Percentiles rank a stretch among this genome's conserved stretches.
Conservation (phyloP, 2,113 vertebrate species). For the Bolborhynchus lineola region DNA sequence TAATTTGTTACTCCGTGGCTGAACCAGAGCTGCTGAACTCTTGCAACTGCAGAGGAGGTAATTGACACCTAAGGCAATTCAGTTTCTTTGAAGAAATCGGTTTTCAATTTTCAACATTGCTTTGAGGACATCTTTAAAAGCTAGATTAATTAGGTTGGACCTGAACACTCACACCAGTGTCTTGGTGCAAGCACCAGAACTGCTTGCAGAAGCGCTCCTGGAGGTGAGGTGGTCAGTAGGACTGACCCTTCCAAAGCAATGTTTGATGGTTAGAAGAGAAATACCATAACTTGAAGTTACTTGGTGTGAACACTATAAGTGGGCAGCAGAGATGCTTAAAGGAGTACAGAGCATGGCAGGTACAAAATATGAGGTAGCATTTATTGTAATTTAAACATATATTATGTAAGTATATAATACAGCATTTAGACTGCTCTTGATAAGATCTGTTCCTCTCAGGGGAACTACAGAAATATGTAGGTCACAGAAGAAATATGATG, state of each 20-base stretch:
- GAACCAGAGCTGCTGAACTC: background rate
- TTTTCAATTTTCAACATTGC: background rate
- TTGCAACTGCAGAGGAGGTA: background rate
- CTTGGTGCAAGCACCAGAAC: background rate
- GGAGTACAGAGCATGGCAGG: background rate
- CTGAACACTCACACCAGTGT: background rate
- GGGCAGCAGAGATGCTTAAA: background rate
- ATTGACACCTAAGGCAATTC: background rate
- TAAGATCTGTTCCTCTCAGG: background rate
- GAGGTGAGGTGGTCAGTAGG: background rate
- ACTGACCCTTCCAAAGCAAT: background rate
- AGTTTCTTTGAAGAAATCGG: background rate
- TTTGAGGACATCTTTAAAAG: background rate
- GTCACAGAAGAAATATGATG: background rate
- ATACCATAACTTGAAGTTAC: background rate
- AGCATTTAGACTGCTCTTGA: background rate
- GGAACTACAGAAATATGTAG: background rate
- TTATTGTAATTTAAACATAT: background rate
- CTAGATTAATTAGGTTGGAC: background rate
- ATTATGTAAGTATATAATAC: background rate
- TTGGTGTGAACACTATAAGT: background rate
- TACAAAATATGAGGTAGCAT: background rate
- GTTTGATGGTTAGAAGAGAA: background rate
- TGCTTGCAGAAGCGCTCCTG: rapidly evolving
- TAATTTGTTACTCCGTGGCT: background rate